A percentile compares a stretch with the other conserved stretches of the same genome.
Evolutionary conservation across 2,797 vertebrate species (phyloP).

Genomic region (Melanotaenia trifasciata): DNA sequence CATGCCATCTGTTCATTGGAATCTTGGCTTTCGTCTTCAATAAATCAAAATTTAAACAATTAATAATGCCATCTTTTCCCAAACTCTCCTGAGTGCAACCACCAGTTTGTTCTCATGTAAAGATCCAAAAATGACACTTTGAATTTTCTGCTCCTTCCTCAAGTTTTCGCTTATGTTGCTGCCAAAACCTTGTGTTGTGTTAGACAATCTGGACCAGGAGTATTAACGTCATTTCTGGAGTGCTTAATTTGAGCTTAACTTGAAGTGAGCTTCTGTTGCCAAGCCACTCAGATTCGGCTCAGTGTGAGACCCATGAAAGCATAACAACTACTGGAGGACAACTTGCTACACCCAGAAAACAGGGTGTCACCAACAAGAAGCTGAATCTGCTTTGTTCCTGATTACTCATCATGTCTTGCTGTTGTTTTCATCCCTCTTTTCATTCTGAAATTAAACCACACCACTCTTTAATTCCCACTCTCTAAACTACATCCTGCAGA

Average conservation of each 20-base stretch:
- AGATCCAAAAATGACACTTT: constrained; percentile 34
- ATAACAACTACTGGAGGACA: constrained; percentile 63
- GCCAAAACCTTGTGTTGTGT: constrained; percentile 46
- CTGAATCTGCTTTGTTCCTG: constrained; percentile 46
- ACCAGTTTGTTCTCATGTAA: constrained; percentile 15
- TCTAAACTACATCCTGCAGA: constrained; percentile 42
- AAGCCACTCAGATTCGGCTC: constrained; percentile 48
- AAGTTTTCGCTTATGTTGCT: constrained; percentile 39
- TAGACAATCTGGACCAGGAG: constrained; percentile 37
- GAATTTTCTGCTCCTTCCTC: constrained; percentile 41
- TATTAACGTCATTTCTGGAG: constrained; percentile 70
- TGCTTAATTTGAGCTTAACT: constrained; percentile 53
- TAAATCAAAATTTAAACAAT: constrained; percentile 34
- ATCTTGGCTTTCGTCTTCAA: constrained; percentile 24
- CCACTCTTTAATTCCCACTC: constrained; percentile 51
- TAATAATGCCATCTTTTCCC: constrained; percentile 31
- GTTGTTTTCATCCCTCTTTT: constrained; percentile 59
- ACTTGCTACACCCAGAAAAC: constrained; percentile 71
- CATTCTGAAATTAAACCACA: constrained; percentile 47
- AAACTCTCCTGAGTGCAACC: constrained; percentile 3
- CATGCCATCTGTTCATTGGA: constrained; percentile 54
- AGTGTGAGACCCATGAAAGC: constrained; percentile 46
- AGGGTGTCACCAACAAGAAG: constrained; percentile 65
- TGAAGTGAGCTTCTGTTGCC: constrained; percentile 34
- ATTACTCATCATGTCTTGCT: constrained; percentile 63